Base-by-base conservation (phyloP, 2,888 invertebrate species). In the Netelia virgata region DNA sequence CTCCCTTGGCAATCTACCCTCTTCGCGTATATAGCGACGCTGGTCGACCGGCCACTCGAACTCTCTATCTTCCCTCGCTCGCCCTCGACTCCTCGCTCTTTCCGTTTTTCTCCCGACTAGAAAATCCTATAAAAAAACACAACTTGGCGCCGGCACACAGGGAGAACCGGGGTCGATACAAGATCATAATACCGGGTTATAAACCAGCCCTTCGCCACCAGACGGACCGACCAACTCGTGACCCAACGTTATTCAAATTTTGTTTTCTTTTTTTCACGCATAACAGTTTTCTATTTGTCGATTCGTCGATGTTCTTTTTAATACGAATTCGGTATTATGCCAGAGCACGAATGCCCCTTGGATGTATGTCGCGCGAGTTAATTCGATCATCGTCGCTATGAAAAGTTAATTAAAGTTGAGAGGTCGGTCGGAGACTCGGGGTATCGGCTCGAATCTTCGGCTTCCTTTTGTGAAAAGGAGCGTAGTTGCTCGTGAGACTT, bases 1-100 rank as follows among this genome's bases (percentile, higher is more conserved):
- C 85, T 55, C 86, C 80, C 84, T 80, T 86, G 68, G 73, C 77
- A 82, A 87, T 87, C 86, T 86, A 80, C 73, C 83, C 79, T 82
- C 55, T 70, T 79, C 77, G 47, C 74, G 83, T 76, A 20, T 14
- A 53, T 50, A 14, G 36, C 36, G 6, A 18, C 14, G 14, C 47
- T 69, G 55, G 55, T 18, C 23, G 18, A 23, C 23, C 47, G 43
- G 59, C 14, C 18, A 47, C 69, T 64, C n/a, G 76, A 63, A 36
- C 57, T 3, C 36, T 53, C 23, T 64, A 63, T 82, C 70, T 77
- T n/a, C 43, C 28, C 36, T 53, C 50, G 64, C 55, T 72, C 61
- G 47, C 23, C 55, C 63, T 63, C 73, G 68, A 36, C 20, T 72
- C 18, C 36, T 36, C 36, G 36, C 36, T 36, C 36, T 36, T 36